phyloP scores from a whole-genome alignment of 2,888 invertebrate species.

The Macrostomum cliftonense region DNA sequence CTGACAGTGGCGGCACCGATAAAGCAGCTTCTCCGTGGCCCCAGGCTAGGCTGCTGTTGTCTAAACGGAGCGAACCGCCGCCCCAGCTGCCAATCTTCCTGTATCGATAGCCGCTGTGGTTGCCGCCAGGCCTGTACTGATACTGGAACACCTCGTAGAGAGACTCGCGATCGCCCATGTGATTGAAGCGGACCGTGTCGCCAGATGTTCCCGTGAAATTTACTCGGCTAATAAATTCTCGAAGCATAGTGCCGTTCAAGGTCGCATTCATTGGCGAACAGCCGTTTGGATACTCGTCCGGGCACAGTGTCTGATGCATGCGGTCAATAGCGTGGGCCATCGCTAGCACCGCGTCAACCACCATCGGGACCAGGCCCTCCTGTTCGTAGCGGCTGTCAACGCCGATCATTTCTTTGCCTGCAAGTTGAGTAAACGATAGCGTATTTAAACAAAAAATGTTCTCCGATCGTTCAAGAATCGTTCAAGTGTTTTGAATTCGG shows the following conservation, averaged over 20 bases:
- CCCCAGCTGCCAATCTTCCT: too few species aligned
- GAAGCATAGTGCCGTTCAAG: slow-evolving; percentile 43
- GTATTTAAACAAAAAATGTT: too few species aligned
- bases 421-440: too few species aligned
- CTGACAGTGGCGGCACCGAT: slow-evolving; percentile 43
- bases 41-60: slow-evolving; percentile 18
- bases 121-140: too few species aligned
- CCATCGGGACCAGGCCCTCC: slow-evolving; percentile 21
- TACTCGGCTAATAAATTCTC: slow-evolving; percentile 47
- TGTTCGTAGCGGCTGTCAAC: slow-evolving; percentile 17
- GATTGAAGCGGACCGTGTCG: slow-evolving; percentile 46
- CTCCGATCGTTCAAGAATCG: too few species aligned
- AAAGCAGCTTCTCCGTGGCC: slow-evolving; percentile 14
- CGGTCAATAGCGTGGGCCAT: slow-evolving; percentile 30
- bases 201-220: slow-evolving; percentile 42
- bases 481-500: too few species aligned
- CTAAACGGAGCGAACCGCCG: too few species aligned
- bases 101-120: too few species aligned
- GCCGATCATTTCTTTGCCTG: too few species aligned
- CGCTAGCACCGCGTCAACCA: slow-evolving; percentile 36
- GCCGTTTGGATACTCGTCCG: too few species aligned
- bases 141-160: too few species aligned
- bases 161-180: slow-evolving; percentile 43
- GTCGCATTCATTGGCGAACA: slow-evolving; percentile 3
- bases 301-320: slow-evolving; percentile 14